Conservation (phyloP, 2,888 invertebrate genomes). For the Polydrusus cervinus region DNA sequence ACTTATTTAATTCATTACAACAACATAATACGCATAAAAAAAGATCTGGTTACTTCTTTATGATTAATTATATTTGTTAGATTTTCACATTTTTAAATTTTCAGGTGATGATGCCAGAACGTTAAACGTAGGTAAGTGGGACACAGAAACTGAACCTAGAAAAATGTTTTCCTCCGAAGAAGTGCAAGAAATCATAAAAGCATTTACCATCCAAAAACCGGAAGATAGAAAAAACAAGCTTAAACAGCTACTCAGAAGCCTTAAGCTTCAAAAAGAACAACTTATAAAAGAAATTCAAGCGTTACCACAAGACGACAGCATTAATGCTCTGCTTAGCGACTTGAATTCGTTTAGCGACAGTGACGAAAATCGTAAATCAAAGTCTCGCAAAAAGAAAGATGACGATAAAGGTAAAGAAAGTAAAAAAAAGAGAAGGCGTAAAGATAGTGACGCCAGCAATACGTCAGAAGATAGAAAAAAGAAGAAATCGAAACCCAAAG, state of each 20-base stretch:
- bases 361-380: constrained; percentile 44
- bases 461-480: constrained; percentile 36
- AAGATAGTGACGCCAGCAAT: constrained; percentile 38
- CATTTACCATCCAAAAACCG: constrained; percentile 58
- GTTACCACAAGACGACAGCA: constrained; percentile 64
- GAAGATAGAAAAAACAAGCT: constrained; percentile 62
- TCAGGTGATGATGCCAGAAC: constrained; percentile 46
- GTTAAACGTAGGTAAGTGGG: constrained; percentile 57
- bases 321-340: constrained; percentile 58
- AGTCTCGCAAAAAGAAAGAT: constrained; percentile 39
- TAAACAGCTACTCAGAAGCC: constrained; percentile 65
- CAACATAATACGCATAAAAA: too few species aligned
- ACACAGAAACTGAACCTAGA: constrained; percentile 56
- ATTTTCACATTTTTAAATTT: neutral
- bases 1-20: too few species aligned
- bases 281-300: constrained; percentile 65
- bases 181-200: constrained; percentile 61
- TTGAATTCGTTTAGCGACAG: constrained; percentile 57
- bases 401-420: constrained; percentile 36
- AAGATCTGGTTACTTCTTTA: too few species aligned
- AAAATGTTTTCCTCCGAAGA: constrained; percentile 61
- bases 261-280: constrained; percentile 68
- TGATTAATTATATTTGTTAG: too few species aligned
- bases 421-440: constrained; percentile 32
- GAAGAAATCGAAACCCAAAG: constrained; percentile 49